Conservation (phyloP, 2,113 vertebrate genomes). For the Ifrita kowaldi region DNA sequence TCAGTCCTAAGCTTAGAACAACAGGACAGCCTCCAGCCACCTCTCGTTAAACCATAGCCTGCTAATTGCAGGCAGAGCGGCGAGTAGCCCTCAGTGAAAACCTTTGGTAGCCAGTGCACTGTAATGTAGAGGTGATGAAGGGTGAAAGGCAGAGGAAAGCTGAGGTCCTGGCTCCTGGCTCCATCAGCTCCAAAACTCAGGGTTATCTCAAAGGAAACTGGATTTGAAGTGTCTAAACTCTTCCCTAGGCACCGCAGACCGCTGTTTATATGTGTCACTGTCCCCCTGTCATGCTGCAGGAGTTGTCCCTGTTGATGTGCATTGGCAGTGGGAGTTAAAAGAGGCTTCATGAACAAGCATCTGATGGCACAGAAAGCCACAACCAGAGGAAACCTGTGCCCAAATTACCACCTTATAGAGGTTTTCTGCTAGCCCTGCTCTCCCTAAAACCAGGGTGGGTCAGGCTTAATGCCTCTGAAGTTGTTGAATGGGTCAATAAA, state of each 20-base stretch:
- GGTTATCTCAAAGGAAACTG: not conserved
- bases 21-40: not conserved
- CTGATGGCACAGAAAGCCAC: not conserved
- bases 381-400: not conserved
- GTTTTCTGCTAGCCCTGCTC: not conserved
- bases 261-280: not conserved
- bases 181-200: not conserved
- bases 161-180: not conserved
- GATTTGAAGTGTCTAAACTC: not conserved
- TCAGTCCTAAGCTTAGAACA: not conserved
- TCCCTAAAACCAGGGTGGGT: not conserved
- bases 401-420: not conserved
- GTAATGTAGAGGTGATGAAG: not conserved
- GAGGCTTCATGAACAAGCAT: not conserved
- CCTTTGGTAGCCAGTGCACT: not conserved
- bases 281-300: not conserved
- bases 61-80: not conserved
- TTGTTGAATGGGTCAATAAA: not conserved
- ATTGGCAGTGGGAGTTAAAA: not conserved
- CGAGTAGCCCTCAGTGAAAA: not conserved
- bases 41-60: not conserved
- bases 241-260: not conserved
- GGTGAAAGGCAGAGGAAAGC: not conserved
- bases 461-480: not conserved
- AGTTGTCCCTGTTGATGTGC: rapidly evolving